Base-by-base conservation (phyloP, 2,888 invertebrate genomes). In the Aleiodes leptofemur region DNA sequence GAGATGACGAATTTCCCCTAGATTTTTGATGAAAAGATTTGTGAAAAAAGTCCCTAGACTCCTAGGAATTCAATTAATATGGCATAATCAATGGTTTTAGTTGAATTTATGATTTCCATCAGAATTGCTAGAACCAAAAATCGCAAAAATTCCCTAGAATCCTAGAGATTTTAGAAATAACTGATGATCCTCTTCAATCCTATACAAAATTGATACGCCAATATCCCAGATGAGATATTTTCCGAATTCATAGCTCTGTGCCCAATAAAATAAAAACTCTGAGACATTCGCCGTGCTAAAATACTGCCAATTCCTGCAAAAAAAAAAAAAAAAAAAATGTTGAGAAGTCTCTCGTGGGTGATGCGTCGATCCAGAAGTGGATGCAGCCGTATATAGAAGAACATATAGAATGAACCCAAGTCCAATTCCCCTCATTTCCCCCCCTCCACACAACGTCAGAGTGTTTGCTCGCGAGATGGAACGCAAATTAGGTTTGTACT, bases 401-500 rank as follows among this genome's bases (percentile, higher is more conserved):
- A 59, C 34, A 59, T 34, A 31, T 59, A 43, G 64, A 64, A 48
- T 61, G 23, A 23, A 23, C 23, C 14, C 16, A 43, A 43, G 23
- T 48, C 43, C 64, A 14, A 7, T 23, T 9, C 64, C 64, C 69
- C 64, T 50, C 6, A 6, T 0, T 4, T 61, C 38, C 11, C 4
- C 69, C 43, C 48, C 72, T 55, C 76, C 77, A 23, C 23, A 76
- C 73, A 34, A 57, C 59, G 48, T 73, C 76, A 43, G 82, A 85
- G 86, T 87, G 86, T 87, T 87, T 87, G 86, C 86, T 85, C 84
- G 84, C 82, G 86, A 86, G 82, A 88, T 88, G 87, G 85, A 87
- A 88, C 83, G 87, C 87, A 88, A 88, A 87, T 88, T 88, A 88
- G 85, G 86, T 88, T 88, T 87, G 82, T 83, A 85, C 83, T 82